Evolutionary conservation across 2,888 invertebrate genomes (phyloP).

Genomic region (Athetis lepigone): DNA sequence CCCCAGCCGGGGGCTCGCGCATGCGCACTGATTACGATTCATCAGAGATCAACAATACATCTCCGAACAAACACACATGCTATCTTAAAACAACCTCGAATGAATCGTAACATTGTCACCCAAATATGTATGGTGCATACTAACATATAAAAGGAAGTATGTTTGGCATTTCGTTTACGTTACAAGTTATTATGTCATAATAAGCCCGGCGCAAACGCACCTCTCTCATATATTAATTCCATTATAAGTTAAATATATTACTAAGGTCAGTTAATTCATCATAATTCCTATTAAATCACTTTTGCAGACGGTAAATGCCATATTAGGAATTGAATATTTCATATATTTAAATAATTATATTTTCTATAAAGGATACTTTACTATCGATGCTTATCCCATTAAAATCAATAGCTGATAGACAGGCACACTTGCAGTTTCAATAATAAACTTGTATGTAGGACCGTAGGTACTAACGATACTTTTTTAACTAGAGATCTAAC

Average conservation of each 20-base stretch:
- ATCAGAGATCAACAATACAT: slow-evolving; percentile 63
- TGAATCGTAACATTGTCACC: slow-evolving; percentile 76
- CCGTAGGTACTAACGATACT: slow-evolving; percentile 68
- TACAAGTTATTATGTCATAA: slow-evolving; percentile 70
- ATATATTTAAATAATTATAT: slow-evolving; percentile 74
- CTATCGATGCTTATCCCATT: slow-evolving; percentile 74
- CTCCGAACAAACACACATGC: slow-evolving; percentile 44
- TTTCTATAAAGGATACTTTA: slow-evolving; percentile 72
- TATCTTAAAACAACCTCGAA: slow-evolving; percentile 66
- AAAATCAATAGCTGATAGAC: slow-evolving; percentile 78
- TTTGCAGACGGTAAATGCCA: slow-evolving; percentile 89
- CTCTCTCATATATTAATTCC: slow-evolving; percentile 71
- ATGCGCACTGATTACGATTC: slow-evolving; percentile 64
- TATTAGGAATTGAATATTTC: slow-evolving; percentile 88
- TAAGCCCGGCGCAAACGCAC: slow-evolving; percentile 62
- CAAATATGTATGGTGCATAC: slow-evolving; percentile 76
- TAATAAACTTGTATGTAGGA: slow-evolving; percentile 70
- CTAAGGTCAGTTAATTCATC: slow-evolving; percentile 83
- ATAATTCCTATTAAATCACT: slow-evolving; percentile 87
- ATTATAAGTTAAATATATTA: slow-evolving; percentile 81
- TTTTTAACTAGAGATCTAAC: slow-evolving; percentile 80
- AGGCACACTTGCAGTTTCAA: slow-evolving; percentile 78
- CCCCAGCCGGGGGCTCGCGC: slow-evolving; percentile 34
- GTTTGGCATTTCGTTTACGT: slow-evolving; percentile 83
- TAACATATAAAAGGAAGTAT: slow-evolving; percentile 73